These are phyloP conservation scores for Drosophila anceps DNA, from an alignment of 2,888 invertebrate genomes.

Conservation along the genomic window DNA sequence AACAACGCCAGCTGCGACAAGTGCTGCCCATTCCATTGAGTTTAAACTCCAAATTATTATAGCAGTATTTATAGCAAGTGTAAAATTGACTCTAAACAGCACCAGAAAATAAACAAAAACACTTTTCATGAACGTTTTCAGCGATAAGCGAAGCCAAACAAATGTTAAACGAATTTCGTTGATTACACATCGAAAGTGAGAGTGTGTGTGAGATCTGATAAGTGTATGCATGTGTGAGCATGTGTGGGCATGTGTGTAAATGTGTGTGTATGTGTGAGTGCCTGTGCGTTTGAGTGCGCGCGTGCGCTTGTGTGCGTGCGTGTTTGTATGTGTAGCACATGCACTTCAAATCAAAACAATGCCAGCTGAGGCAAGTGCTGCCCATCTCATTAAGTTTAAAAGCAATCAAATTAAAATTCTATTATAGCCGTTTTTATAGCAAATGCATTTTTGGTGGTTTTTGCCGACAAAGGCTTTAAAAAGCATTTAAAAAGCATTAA, in stretches of 20 bases:
- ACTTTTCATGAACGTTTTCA: background rate
- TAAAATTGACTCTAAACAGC: background rate
- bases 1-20: slow-evolving; percentile 22
- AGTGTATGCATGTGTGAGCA: slow-evolving; percentile 7
- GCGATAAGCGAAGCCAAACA: slow-evolving; percentile 3
- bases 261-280: background rate
- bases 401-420: background rate
- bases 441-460: background rate
- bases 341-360: background rate
- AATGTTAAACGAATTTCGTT: background rate
- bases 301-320: slow-evolving; percentile 2
- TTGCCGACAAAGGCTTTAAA: background rate
- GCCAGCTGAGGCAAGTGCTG: slow-evolving; percentile 15
- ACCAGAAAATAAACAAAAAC: background rate
- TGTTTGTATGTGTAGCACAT: background rate
- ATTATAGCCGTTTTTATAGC: background rate
- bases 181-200: too few relatives aligned
- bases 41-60: background rate
- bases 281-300: background rate
- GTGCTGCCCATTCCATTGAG: background rate
- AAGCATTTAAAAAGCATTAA: too few relatives aligned
- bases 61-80: slow-evolving; percentile 5
- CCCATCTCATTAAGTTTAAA: background rate
- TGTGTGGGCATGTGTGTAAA: background rate
- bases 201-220: slow-evolving; percentile 22